These are phyloP conservation scores for Eupithecia inturbata DNA, from an alignment of 2,888 invertebrate species.

Conservation along the genomic window DNA sequence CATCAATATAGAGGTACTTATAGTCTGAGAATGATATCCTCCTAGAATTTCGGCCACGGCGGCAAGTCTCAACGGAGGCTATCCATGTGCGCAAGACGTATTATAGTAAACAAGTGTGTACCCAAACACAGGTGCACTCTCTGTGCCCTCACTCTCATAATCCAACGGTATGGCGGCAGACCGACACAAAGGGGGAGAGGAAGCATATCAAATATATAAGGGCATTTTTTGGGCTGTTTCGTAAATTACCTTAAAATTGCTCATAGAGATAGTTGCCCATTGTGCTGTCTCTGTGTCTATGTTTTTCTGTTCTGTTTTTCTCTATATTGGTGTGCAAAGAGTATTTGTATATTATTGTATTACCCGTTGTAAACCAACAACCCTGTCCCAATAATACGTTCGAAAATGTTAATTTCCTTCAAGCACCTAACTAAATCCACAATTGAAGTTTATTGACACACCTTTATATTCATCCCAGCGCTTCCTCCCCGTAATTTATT, in stretches of 20 bases:
- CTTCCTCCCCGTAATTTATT: conserved; percentile 22
- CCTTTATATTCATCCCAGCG: conserved; percentile 11
- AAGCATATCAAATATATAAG: neutral
- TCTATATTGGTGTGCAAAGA: too few relatives aligned
- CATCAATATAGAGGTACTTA: neutral
- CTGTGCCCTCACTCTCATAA: neutral
- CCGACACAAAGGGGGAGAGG: neutral
- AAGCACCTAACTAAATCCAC: neutral
- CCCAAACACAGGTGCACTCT: neutral
- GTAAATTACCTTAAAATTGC: too few relatives aligned
- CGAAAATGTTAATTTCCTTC: neutral
- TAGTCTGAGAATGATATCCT: neutral
- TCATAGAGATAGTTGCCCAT: too few relatives aligned
- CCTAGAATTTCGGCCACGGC: neutral
- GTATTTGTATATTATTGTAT: too few relatives aligned
- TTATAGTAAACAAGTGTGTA: neutral
- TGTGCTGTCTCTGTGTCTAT: too few relatives aligned
- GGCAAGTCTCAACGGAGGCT: neutral
- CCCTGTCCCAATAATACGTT: neutral
- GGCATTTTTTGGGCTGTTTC: neutral
- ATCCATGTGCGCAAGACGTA: neutral
- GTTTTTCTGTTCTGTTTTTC: too few relatives aligned
- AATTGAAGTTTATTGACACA: neutral
- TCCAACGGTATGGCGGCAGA: neutral
- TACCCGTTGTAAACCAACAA: neutral